Percentiles rank a stretch among this genome's conserved stretches.
These are phyloP conservation scores for Ophioninae sp. DNA, from an alignment of 2,888 invertebrate genomes.

Conservation along the genomic window DNA sequence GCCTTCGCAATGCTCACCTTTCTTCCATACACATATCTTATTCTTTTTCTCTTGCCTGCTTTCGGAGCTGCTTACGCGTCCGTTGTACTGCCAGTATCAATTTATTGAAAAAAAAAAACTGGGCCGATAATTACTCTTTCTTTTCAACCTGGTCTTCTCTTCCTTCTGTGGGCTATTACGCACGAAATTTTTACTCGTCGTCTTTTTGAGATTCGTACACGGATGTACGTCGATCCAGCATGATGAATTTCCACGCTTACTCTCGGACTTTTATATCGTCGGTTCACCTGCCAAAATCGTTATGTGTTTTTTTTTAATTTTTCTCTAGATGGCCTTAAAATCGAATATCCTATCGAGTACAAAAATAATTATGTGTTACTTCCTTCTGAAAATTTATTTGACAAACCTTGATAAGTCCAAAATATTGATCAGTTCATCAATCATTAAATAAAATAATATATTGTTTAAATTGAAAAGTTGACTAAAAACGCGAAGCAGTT, in stretches of 20 bases:
- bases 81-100: constrained; percentile 10
- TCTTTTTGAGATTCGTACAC: background rate
- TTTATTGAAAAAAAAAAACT: background rate
- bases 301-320: no score
- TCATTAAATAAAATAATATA: no score
- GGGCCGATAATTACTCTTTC: background rate
- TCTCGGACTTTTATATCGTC: background rate
- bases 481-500: no score
- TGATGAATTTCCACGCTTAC: background rate
- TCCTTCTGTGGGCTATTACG: background rate
- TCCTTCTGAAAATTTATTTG: no score
- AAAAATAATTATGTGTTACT: no score
- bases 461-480: no score
- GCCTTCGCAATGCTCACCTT: constrained; percentile 63
- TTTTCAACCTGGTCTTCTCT: background rate
- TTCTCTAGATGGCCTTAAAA: no score
- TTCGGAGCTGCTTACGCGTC: constrained; percentile 38
- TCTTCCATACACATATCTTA: constrained; percentile 52
- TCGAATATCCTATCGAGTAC: no score
- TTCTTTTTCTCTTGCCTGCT: constrained; percentile 58
- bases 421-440: no score
- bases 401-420: no score
- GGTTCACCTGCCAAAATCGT: no score
- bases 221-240: background rate
- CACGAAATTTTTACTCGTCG: background rate